A percentile compares a stretch with the other conserved stretches of the same genome.
Conservation (phyloP, 64 coral and sea anemone species). For the Anthopleura sola region DNA sequence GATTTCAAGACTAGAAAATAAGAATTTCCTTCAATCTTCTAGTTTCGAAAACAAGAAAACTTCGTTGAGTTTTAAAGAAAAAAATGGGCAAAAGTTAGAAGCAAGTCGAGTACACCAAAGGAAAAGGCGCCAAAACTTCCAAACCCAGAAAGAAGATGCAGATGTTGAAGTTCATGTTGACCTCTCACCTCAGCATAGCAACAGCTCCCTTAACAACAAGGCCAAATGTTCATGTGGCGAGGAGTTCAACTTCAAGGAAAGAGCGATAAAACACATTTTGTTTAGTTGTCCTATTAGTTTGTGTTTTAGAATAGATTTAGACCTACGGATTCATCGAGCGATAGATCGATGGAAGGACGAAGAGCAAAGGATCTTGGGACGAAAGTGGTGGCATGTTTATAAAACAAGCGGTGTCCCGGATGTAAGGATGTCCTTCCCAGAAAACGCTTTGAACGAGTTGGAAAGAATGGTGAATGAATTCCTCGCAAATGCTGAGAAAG, state of each 20-base stretch:
- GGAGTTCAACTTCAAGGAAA: constrained; percentile 19
- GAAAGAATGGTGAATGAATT: constrained; percentile 25
- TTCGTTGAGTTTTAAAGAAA: not conserved
- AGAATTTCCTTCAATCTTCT: not conserved
- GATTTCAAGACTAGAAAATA: too few species aligned
- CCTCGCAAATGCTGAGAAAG: constrained; percentile 13
- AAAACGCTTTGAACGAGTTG: constrained; percentile 34
- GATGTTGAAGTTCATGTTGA: not conserved
- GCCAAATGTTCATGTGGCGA: constrained; percentile 61
- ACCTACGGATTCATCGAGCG: constrained; percentile 19
- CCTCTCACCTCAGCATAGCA: not conserved
- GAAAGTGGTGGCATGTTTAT: constrained; percentile 68
- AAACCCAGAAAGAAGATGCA: not conserved
- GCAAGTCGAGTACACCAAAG: not conserved
- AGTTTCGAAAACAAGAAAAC: not conserved
- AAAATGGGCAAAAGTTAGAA: too few species aligned
- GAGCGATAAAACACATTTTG: constrained; percentile 50
- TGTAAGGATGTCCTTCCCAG: constrained; percentile 32
- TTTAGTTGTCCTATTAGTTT: constrained; percentile 59
- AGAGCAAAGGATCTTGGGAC: constrained; percentile 37
- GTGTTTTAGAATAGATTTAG: constrained; percentile 56
- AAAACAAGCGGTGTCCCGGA: constrained; percentile 53
- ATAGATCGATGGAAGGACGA: constrained; percentile 56
- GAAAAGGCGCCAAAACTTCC: not conserved
- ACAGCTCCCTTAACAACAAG: constrained; percentile 14